Conservation (phyloP, 2,888 invertebrate species). For the Orgyia antiqua region DNA sequence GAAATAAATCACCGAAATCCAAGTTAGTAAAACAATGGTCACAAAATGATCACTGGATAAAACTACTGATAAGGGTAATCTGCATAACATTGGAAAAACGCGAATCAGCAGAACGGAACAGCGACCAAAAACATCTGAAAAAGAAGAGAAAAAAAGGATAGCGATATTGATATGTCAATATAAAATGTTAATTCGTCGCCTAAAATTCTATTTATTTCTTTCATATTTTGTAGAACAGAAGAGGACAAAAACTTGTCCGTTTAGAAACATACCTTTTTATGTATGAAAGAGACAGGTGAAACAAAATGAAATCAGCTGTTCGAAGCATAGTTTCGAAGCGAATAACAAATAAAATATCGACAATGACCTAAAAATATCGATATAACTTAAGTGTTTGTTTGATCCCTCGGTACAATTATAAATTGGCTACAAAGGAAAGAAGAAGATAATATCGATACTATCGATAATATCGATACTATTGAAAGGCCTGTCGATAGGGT, state of each 20-base stretch:
- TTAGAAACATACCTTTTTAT: background rate
- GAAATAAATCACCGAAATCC: slow-evolving; percentile 41
- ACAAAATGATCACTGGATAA: slow-evolving; percentile 43
- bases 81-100: slow-evolving; percentile 50
- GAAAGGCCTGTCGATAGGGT: too few species aligned
- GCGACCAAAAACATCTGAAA: slow-evolving; percentile 56
- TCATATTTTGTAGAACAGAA: slow-evolving; percentile 4
- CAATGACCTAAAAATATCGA: too few species aligned
- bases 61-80: slow-evolving; percentile 44
- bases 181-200: slow-evolving; percentile 13
- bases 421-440: too few species aligned
- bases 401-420: too few species aligned
- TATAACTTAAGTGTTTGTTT: too few species aligned
- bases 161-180: slow-evolving; percentile 10
- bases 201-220: slow-evolving; percentile 13
- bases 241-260: slow-evolving; percentile 11
- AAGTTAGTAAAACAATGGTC: slow-evolving; percentile 34
- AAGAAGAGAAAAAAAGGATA: slow-evolving; percentile 26
- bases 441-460: too few species aligned
- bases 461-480: too few species aligned
- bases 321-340: too few species aligned
- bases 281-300: slow-evolving; percentile 27
- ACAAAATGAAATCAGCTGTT: slow-evolving; percentile 57
- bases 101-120: slow-evolving; percentile 52
- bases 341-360: too few species aligned